These are phyloP conservation scores for Bombus turneri DNA, from an alignment of 1,140 invertebrate genomes.

Conservation along the genomic window DNA sequence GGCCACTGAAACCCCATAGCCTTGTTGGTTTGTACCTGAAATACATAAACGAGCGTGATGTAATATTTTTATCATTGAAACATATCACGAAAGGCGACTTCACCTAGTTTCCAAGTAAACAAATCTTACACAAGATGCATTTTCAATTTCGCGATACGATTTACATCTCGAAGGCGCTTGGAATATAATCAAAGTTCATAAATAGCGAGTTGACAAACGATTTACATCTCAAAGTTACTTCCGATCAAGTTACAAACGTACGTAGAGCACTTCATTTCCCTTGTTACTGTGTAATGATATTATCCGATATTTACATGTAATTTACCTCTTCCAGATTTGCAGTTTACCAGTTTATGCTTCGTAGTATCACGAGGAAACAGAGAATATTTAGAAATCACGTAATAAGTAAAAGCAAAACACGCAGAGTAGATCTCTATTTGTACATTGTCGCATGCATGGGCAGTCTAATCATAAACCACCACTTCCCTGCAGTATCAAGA, in stretches of 20 bases:
- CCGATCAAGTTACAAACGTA: neutral
- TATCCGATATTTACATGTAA: too few relatives aligned
- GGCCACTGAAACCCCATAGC: slow-evolving; percentile 96
- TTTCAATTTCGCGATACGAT: neutral
- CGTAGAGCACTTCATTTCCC: too few relatives aligned
- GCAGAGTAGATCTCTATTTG: too few relatives aligned
- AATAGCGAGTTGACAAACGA: neutral
- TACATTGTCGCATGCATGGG: too few relatives aligned
- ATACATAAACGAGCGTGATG: slow-evolving; percentile 53
- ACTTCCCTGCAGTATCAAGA: neutral
- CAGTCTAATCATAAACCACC: too few relatives aligned
- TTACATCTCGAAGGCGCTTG: neutral
- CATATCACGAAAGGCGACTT: neutral
- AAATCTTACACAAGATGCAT: neutral
- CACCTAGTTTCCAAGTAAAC: neutral
- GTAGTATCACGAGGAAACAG: too few relatives aligned
- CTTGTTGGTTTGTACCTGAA: slow-evolving; percentile 94
- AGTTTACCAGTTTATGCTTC: too few relatives aligned
- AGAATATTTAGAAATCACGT: too few relatives aligned
- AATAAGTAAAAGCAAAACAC: too few relatives aligned
- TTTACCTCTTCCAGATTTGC: too few relatives aligned
- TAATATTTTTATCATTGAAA: neutral
- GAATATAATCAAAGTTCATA: neutral
- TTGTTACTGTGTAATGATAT: too few relatives aligned
- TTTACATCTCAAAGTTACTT: neutral